Percentiles rank a stretch among this genome's conserved stretches.
Conservation (phyloP, 2,113 vertebrate species). For the Semnornis frantzii region DNA sequence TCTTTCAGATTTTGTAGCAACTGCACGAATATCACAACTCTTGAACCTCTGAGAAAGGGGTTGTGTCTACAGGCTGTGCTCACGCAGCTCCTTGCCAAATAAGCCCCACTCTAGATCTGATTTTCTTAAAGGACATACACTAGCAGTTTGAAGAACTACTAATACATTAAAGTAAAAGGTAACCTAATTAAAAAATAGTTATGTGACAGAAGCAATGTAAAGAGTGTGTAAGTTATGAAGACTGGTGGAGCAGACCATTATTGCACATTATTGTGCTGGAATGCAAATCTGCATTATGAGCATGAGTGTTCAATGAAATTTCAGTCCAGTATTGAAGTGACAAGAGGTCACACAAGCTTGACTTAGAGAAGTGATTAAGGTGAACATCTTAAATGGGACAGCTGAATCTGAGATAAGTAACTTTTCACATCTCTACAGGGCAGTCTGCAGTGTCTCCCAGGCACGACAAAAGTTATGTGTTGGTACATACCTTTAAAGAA, state of each 20-base stretch:
- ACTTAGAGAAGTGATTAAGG: neutral
- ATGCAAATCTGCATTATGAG: neutral
- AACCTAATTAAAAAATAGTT: neutral
- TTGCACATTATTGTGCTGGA: neutral
- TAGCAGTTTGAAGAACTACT: neutral
- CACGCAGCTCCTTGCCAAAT: neutral
- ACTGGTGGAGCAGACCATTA: neutral
- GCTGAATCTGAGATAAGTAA: neutral
- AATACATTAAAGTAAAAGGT: neutral
- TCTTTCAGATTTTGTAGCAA: neutral
- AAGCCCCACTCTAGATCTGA: neutral
- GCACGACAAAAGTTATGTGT: neutral
- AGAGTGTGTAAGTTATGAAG: neutral
- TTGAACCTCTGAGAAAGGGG: neutral
- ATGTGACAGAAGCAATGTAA: neutral
- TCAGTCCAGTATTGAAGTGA: neutral
- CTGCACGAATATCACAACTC: accelerated
- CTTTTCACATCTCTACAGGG: neutral
- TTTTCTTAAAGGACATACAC: neutral
- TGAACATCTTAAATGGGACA: neutral
- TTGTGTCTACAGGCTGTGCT: neutral
- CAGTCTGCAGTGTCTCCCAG: neutral
- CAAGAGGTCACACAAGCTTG: neutral
- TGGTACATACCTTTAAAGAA: neutral
- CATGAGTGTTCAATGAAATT: neutral